phyloP scores from a whole-genome alignment of 2,888 invertebrate genomes.

The Saturnia pavonia region DNA sequence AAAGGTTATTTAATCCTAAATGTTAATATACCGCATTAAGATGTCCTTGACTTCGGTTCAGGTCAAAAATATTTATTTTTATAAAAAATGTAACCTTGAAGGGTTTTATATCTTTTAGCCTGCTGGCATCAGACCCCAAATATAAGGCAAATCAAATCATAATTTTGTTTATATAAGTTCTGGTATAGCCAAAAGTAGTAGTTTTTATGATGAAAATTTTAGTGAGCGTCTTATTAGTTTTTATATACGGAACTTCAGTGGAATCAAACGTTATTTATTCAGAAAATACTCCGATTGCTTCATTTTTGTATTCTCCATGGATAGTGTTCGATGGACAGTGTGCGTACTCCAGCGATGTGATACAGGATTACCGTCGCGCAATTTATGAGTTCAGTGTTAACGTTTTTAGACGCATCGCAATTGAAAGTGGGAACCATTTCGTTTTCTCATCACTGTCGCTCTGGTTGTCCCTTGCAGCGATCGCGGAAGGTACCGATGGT shows the following conservation, averaged over 20 bases:
- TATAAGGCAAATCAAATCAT: not conserved
- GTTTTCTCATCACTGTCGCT: conserved; percentile 31
- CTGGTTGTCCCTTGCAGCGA: conserved; percentile 34
- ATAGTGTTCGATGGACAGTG: not conserved
- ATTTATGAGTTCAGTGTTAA: conserved; percentile 3
- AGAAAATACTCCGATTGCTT: not conserved
- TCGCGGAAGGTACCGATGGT: conserved; percentile 35
- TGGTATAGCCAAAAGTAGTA: not conserved
- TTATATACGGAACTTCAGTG: not conserved
- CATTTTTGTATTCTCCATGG: not conserved
- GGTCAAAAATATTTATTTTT: not conserved
- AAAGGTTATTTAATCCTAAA: not conserved
- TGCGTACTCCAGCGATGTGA: not conserved
- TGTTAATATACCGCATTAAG: not conserved
- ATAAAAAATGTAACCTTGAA: not conserved
- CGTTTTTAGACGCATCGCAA: conserved; percentile 2
- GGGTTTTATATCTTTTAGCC: not conserved
- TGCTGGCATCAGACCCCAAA: not conserved
- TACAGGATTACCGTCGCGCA: conserved; percentile 10
- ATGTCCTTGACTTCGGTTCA: not conserved
- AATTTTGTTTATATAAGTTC: not conserved
- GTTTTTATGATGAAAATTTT: not conserved
- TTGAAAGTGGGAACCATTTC: conserved; percentile 25
- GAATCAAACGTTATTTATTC: not conserved
- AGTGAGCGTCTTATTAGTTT: not conserved